Conservation (phyloP, 1,140 invertebrate species). For the Trichoplusia ni region DNA sequence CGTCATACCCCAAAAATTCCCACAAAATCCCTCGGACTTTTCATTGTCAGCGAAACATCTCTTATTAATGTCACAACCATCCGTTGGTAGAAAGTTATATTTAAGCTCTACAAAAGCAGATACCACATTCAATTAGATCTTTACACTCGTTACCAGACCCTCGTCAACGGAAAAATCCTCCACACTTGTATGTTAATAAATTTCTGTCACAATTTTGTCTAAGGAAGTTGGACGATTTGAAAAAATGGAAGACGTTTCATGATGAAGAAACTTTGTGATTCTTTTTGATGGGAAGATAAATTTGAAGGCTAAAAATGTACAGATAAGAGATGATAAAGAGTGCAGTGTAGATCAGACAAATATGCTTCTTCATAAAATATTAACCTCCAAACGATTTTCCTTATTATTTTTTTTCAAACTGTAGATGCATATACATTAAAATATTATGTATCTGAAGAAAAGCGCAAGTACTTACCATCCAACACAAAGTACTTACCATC, state of each 20-base stretch:
- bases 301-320: no score
- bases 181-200: constrained; percentile 29
- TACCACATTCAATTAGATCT: constrained; percentile 13
- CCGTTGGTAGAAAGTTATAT: constrained; percentile 16
- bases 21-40: neutral
- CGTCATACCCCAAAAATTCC: neutral
- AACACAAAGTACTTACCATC: no score
- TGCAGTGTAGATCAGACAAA: no score
- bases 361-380: no score
- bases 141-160: neutral
- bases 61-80: constrained; percentile 24
- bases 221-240: constrained; percentile 13
- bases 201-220: constrained; percentile 21
- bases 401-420: no score
- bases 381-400: no score
- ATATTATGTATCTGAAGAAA: no score
- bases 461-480: no score
- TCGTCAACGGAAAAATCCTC: constrained; percentile 22
- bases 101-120: constrained; percentile 1
- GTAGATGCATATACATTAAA: no score
- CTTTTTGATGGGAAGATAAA: no score
- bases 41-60: constrained; percentile 18
- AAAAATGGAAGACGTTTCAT: constrained; percentile 25
- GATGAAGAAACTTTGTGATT: constrained; percentile 16
- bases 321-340: no score